phyloP scores from a whole-genome alignment of 2,113 vertebrate species.

The Oreochromis aureus region DNA sequence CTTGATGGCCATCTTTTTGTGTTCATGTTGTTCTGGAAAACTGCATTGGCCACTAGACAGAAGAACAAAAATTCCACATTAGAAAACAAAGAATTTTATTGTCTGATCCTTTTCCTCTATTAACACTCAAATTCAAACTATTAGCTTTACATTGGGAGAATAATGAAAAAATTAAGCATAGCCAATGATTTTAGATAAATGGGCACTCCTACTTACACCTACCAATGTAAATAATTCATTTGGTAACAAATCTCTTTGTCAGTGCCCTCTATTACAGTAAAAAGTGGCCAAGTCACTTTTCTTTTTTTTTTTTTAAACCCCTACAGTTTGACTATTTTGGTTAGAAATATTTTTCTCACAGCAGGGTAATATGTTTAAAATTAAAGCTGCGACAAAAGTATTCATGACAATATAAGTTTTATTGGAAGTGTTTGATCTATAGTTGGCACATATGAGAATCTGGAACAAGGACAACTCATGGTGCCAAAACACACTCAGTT shows the following conservation, averaged over 20 bases:
- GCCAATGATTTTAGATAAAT: background rate
- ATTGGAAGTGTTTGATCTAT: background rate
- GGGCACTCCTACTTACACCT: background rate
- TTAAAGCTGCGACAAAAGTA: background rate
- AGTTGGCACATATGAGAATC: background rate
- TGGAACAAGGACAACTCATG: background rate
- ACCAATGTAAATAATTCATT: background rate
- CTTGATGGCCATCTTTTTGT: background rate
- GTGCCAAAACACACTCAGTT: background rate
- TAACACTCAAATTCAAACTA: background rate
- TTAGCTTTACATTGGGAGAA: background rate
- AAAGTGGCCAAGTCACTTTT: fast-evolving
- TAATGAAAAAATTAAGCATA: background rate
- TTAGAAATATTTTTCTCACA: background rate
- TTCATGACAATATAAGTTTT: background rate
- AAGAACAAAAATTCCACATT: background rate
- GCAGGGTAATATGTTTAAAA: background rate
- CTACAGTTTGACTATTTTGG: background rate
- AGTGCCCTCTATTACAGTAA: background rate
- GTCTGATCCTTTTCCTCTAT: background rate
- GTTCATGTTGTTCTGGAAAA: background rate
- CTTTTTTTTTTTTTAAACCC: background rate
- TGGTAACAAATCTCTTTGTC: background rate
- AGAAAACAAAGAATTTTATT: background rate
- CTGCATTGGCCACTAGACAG: background rate